A percentile compares a stretch with the other conserved stretches of the same genome.
These are phyloP conservation scores for Drosophila carrolli DNA, from an alignment of 1,140 invertebrate genomes.

Conservation along the genomic window DNA sequence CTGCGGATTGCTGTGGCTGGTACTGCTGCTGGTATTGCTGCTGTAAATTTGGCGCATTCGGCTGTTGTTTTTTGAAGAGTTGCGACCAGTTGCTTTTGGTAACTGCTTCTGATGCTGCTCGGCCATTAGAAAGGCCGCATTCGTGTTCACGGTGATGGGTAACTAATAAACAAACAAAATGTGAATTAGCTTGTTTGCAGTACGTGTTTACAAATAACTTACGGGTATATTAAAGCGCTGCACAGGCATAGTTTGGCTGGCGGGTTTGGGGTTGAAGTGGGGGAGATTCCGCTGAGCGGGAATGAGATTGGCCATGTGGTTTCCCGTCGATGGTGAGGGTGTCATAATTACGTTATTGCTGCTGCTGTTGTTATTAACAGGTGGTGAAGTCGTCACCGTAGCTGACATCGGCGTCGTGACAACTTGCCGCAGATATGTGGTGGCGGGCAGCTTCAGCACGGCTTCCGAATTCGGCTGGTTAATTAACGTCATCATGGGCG, in stretches of 20 bases:
- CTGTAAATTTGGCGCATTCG: slow-evolving; percentile 33
- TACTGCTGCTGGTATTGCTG: slow-evolving; percentile 18
- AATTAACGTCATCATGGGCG: slow-evolving; percentile 44
- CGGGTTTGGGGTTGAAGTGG: slow-evolving; percentile 23
- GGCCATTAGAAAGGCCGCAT: slow-evolving; percentile 34
- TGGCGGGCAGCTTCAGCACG: slow-evolving; percentile 48
- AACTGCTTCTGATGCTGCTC: slow-evolving; percentile 57
- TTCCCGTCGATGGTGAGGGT: slow-evolving; percentile 15
- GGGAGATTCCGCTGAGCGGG: slow-evolving; percentile 35
- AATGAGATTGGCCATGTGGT: slow-evolving; percentile 47
- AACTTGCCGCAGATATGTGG: slow-evolving; percentile 49
- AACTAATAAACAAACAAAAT: slow-evolving; percentile 21
- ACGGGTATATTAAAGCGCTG: slow-evolving; percentile 68
- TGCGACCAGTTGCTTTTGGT: slow-evolving; percentile 50
- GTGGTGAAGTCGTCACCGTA: slow-evolving; percentile 19
- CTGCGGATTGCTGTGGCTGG: slow-evolving; percentile 23
- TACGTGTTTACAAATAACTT: slow-evolving; percentile 9
- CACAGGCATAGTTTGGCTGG: slow-evolving; percentile 26
- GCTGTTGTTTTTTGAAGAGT: slow-evolving; percentile 30
- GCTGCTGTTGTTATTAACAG: slow-evolving; percentile 23
- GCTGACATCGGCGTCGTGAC: slow-evolving; percentile 17
- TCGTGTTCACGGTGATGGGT: slow-evolving; percentile 56
- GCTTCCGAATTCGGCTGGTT: slow-evolving; percentile 45
- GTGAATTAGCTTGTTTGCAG: not conserved
- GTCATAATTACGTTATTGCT: slow-evolving; percentile 34